A percentile compares a stretch with the other conserved stretches of the same genome.
These are phyloP conservation scores for Parotocinclus haroldoi DNA, from an alignment of 2,797 vertebrate species.

Conservation along the genomic window DNA sequence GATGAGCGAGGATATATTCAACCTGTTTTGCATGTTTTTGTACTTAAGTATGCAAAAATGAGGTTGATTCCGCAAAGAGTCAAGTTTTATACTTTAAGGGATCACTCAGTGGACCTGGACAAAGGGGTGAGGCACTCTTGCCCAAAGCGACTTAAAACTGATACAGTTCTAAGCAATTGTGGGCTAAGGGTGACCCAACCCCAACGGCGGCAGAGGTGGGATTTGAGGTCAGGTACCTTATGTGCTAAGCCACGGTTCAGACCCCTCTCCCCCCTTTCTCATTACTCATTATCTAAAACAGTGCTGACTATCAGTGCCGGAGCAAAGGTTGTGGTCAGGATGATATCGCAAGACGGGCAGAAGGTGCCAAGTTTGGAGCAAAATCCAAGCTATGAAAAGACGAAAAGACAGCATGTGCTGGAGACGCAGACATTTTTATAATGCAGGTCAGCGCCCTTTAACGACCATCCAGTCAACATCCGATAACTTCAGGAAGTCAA, in stretches of 20 bases:
- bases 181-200: too few species aligned
- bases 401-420: neutral
- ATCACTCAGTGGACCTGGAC: too few species aligned
- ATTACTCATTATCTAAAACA: constrained; percentile 18
- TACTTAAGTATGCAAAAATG: neutral
- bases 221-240: too few species aligned
- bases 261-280: neutral
- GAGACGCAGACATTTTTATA: neutral
- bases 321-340: constrained; percentile 8
- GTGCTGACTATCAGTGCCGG: constrained; percentile 2
- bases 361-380: neutral
- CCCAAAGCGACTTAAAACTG: too few species aligned
- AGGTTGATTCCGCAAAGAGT: too few species aligned
- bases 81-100: too few species aligned
- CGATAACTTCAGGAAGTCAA: too few species aligned
- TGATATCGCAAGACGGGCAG: neutral
- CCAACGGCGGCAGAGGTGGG: too few species aligned
- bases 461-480: neutral
- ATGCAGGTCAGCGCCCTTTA: neutral
- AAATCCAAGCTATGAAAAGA: neutral
- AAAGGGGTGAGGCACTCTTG: too few species aligned
- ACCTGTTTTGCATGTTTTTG: constrained; percentile 22
- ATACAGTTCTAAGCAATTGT: too few species aligned
- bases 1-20: neutral
- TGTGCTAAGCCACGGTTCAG: too few species aligned